These are phyloP conservation scores for Tolmerus cingulatus DNA, from an alignment of 2,888 invertebrate species.

Conservation along the genomic window DNA sequence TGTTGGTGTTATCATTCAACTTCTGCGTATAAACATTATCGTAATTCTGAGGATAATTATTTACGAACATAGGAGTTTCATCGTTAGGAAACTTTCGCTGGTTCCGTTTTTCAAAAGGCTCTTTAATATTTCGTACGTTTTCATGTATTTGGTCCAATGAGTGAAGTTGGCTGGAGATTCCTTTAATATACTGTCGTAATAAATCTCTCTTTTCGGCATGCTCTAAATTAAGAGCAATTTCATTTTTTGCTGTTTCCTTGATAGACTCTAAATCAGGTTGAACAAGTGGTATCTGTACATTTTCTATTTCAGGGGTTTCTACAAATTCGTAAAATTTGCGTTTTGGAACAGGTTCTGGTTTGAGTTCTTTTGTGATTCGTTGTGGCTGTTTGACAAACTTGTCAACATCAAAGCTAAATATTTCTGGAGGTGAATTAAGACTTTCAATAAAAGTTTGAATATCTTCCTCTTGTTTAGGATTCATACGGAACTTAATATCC, in stretches of 20 bases:
- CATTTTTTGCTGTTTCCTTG: not conserved
- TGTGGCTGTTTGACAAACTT: constrained; percentile 48
- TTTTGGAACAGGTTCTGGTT: not conserved
- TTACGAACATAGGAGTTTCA: not conserved
- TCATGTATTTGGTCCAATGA: not conserved
- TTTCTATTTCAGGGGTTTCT: constrained; percentile 46
- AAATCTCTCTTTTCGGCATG: constrained; percentile 49
- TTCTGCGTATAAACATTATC: not conserved
- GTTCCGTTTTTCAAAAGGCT: not conserved
- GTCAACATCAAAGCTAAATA: constrained; percentile 52
- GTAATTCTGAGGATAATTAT: not conserved
- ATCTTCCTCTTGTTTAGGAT: constrained; percentile 49
- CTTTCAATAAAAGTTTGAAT: constrained; percentile 51
- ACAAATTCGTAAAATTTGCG: constrained; percentile 50
- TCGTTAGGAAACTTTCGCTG: not conserved
- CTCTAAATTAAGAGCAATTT: not conserved
- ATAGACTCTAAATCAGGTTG: not conserved
- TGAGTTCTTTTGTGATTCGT: constrained; percentile 28
- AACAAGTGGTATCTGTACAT: constrained; percentile 46
- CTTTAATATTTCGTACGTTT: not conserved
- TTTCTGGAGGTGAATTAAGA: constrained; percentile 51
- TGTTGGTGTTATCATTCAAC: not conserved
- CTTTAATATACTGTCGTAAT: constrained; percentile 51
- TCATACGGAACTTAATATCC: constrained; percentile 50
- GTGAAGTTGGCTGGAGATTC: constrained; percentile 45